These are phyloP conservation scores for Lutraria rhynchaena DNA, from an alignment of 1,140 invertebrate genomes.

Conservation along the genomic window DNA sequence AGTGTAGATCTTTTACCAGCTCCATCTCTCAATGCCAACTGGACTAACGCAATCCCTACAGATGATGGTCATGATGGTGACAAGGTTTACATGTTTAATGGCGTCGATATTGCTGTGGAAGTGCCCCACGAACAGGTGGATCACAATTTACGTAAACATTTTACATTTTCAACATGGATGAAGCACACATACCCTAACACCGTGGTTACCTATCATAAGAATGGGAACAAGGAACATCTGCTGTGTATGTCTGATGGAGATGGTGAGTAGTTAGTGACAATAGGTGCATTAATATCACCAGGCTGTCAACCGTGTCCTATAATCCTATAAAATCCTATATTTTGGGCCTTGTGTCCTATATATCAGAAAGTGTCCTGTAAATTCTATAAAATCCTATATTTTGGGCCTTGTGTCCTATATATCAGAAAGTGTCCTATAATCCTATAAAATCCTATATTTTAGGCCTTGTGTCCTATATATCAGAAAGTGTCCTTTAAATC, in stretches of 20 bases:
- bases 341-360: too few species aligned
- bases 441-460: too few species aligned
- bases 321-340: too few species aligned
- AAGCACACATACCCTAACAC: constrained; percentile 89
- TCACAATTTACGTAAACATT: constrained; percentile 90
- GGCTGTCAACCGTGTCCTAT: too few species aligned
- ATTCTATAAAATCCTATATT: too few species aligned
- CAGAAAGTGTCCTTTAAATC: too few species aligned
- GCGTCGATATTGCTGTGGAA: constrained; percentile 92
- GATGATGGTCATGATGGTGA: constrained; percentile 95
- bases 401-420: too few species aligned
- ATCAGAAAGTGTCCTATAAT: too few species aligned
- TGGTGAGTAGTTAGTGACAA: too few species aligned
- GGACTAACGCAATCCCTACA: constrained; percentile 93
- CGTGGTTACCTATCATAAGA: constrained; percentile 84
- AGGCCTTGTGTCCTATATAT: too few species aligned
- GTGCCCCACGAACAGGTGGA: constrained; percentile 75
- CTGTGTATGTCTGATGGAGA: constrained; percentile 98
- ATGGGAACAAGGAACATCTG: constrained; percentile 96
- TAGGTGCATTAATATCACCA: too few species aligned
- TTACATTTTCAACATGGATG: constrained; percentile 96
- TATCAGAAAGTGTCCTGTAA: too few species aligned
- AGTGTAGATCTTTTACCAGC: constrained; percentile 93
- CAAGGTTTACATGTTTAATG: constrained; percentile 97
- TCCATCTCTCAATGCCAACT: constrained; percentile 87